Evolutionary conservation across 1,140 invertebrate species (phyloP).

Genomic region (Neodiprion pinetum): DNA sequence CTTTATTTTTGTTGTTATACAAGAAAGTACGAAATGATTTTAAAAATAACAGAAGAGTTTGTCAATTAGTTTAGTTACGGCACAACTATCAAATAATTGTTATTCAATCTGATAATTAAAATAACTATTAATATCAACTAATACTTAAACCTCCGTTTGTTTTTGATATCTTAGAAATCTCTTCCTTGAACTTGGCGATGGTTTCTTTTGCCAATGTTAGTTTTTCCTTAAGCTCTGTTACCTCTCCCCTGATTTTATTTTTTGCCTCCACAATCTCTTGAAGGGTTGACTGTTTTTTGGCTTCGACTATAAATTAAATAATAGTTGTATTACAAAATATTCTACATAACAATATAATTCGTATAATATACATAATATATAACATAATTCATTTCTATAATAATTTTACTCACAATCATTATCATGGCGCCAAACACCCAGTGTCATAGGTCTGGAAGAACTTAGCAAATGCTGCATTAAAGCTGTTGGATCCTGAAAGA

Average conservation of each 20-base stretch:
- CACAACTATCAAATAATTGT: background rate
- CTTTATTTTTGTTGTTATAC: background rate
- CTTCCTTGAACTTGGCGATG: constrained; percentile 87
- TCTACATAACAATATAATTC: constrained; percentile 17
- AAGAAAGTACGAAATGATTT: no score
- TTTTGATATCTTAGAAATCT: constrained; percentile 75
- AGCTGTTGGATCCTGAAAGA: constrained; percentile 95
- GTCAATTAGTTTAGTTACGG: background rate
- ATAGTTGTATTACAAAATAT: constrained; percentile 18
- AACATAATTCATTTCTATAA: constrained; percentile 13
- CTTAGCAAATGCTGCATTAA: constrained; percentile 90
- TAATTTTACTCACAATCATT: constrained; percentile 82
- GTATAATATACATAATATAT: constrained; percentile 26
- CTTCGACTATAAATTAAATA: constrained; percentile 79
- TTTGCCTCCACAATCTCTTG: constrained; percentile 82
- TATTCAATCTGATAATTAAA: background rate
- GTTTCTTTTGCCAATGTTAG: constrained; percentile 89
- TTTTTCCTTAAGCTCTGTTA: constrained; percentile 86
- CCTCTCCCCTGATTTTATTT: constrained; percentile 84
- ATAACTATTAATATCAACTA: background rate
- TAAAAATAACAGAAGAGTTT: no score
- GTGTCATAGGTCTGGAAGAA: constrained; percentile 76
- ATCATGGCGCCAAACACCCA: constrained; percentile 83
- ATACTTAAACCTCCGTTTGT: constrained; percentile 37
- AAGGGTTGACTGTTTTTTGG: constrained; percentile 84